Evolutionary conservation across 2,113 vertebrate species (phyloP).

Genomic region (Tragelaphus buxtoni): DNA sequence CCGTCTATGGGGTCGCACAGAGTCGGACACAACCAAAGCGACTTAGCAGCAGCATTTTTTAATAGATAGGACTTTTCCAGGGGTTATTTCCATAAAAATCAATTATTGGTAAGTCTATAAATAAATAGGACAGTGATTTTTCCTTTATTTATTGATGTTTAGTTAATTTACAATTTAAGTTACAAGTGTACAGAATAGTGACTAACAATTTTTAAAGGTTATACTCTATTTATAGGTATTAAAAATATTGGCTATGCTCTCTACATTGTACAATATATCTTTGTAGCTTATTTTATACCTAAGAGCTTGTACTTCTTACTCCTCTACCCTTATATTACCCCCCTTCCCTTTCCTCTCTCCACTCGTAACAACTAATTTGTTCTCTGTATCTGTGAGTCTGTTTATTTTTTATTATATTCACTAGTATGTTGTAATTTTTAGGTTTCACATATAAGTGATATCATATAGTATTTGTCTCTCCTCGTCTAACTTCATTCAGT

Average conservation of each 20-base stretch:
- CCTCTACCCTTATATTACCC: not conserved
- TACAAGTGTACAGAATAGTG: not conserved
- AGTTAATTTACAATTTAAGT: not conserved
- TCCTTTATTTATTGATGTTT: not conserved
- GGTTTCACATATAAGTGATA: not conserved
- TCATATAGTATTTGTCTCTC: not conserved
- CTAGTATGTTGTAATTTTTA: not conserved
- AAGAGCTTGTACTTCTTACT: not conserved
- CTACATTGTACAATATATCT: not conserved
- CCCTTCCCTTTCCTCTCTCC: not conserved
- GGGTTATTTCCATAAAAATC: not conserved
- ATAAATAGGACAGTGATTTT: not conserved
- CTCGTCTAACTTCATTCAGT: not conserved
- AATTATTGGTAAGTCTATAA: not conserved
- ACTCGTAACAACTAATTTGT: not conserved
- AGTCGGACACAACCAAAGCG: no score
- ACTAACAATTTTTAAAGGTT: not conserved
- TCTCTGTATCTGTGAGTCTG: not conserved
- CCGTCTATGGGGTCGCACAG: no score
- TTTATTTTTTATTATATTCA: not conserved
- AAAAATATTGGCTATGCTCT: not conserved
- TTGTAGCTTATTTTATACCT: not conserved
- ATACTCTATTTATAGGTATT: not conserved
- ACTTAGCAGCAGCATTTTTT: not conserved
- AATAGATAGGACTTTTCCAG: not conserved